Evolutionary conservation across 2,113 vertebrate species (phyloP), one percentile per base, ranked within the genome.

Genomic region (Tor tambroides): DNA sequence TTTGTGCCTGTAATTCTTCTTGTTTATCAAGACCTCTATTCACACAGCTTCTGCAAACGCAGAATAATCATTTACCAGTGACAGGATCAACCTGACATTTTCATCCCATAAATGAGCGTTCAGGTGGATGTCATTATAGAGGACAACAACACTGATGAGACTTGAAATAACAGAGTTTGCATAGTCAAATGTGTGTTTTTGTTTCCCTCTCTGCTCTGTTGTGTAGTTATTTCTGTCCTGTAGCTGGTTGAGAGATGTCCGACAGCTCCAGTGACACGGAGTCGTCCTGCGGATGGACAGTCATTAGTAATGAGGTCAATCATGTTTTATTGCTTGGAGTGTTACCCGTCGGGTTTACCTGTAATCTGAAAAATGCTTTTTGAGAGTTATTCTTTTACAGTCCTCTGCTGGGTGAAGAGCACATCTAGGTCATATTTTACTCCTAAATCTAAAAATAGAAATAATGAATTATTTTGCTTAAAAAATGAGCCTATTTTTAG

Each of bases 211-310:
- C n/a, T n/a, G n/a, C n/a, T 54, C 15, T 56, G 15, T 67, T 81
- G 12, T 61, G 38, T 81, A 6, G 30, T 69, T 19, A 65, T n/a
- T 19, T 28, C 15, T 54, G 19, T 72, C 21, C 35, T 38, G 30
- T 84, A 84, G 28, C 89, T 87, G 72, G 80, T 89, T 90, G 91
- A 90, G 93, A 92, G 90, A 99, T 99, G 98, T 98, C 98, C 80
- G 97, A 96, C 89, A 96, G 94, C 85, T 98, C 97, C 78, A 98
- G 97, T 91, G 98, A 99, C 92, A 95, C 97, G 10, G 98, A 99
- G 91, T 99, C 97, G 1, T 99, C 98, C 46, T 98, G 97, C 89
- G 98, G 97, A 81, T 99, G 98, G 98, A 99, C 97, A 51, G 97
- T 99, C 89, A 96, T 99, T 90, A 97, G 95, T 89, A 96, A 97